Conservation (phyloP, 2,113 vertebrate genomes). For the Thalassarche chlororhynchos region DNA sequence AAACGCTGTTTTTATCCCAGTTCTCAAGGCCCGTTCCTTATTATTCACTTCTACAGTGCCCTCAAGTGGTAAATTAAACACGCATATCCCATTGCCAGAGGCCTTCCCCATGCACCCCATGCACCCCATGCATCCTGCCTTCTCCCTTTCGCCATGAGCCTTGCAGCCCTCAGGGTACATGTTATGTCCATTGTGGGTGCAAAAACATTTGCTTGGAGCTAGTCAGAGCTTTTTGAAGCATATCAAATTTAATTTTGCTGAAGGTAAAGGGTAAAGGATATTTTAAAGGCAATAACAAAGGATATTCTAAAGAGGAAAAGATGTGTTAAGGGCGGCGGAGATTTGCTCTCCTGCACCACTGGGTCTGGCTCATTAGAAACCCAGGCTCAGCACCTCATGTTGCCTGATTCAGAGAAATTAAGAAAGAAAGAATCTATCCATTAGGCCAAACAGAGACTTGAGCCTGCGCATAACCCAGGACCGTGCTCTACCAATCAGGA, state of each 20-base stretch:
- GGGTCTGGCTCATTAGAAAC: not conserved
- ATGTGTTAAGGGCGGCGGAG: not conserved
- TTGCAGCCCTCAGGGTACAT: not conserved
- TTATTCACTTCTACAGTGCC: not conserved
- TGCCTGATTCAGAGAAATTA: not conserved
- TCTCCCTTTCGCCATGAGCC: not conserved
- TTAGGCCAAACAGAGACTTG: not conserved
- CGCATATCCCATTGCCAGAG: too few relatives aligned
- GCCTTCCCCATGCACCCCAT: not conserved
- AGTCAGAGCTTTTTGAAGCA: not conserved
- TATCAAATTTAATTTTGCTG: not conserved
- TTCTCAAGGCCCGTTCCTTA: not conserved
- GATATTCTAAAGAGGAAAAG: not conserved
- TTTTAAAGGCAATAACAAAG: not conserved
- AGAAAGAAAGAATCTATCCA: not conserved
- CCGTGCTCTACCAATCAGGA: not conserved
- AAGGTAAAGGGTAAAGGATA: not conserved
- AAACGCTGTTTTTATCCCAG: not conserved
- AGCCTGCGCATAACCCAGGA: not conserved
- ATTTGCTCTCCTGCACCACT: not conserved
- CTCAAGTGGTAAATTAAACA: not conserved
- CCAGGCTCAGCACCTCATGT: not conserved
- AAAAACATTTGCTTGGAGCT: not conserved
- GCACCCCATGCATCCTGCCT: not conserved
- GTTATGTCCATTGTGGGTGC: not conserved